Conservation (phyloP, 2,113 vertebrate species). For the Peromyscus polionotus region DNA sequence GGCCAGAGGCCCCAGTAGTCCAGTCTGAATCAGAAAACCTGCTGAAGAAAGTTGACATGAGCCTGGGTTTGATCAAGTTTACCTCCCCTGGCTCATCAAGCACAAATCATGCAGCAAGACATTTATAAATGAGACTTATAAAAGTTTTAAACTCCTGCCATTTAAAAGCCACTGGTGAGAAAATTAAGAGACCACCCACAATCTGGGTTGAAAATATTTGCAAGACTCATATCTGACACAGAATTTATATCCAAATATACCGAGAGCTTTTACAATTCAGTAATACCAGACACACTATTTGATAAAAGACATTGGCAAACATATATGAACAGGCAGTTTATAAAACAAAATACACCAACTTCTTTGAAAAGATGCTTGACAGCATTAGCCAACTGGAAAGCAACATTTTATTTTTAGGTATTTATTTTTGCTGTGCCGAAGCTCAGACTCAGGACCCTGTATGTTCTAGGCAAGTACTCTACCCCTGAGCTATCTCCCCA, state of each 20-base stretch:
- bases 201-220: background rate
- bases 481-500: background rate
- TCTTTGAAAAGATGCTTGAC: background rate
- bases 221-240: background rate
- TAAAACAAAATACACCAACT: background rate
- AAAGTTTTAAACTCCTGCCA: background rate
- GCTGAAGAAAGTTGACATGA: background rate
- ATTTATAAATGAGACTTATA: background rate
- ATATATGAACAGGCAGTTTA: background rate
- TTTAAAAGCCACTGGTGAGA: background rate
- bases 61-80: background rate
- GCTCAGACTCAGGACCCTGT: background rate
- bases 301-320: background rate
- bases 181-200: slow-evolving; percentile 25
- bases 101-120: slow-evolving; percentile 5
- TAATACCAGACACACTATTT: slow-evolving; percentile 26
- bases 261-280: background rate
- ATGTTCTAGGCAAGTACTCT: background rate
- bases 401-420: background rate
- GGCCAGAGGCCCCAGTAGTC: background rate
- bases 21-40: background rate
- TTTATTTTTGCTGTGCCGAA: background rate
- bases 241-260: background rate
- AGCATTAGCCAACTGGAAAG: background rate
- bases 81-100: background rate